Conservation (phyloP, 2,113 vertebrate genomes). For the Pangasianodon gigas region DNA sequence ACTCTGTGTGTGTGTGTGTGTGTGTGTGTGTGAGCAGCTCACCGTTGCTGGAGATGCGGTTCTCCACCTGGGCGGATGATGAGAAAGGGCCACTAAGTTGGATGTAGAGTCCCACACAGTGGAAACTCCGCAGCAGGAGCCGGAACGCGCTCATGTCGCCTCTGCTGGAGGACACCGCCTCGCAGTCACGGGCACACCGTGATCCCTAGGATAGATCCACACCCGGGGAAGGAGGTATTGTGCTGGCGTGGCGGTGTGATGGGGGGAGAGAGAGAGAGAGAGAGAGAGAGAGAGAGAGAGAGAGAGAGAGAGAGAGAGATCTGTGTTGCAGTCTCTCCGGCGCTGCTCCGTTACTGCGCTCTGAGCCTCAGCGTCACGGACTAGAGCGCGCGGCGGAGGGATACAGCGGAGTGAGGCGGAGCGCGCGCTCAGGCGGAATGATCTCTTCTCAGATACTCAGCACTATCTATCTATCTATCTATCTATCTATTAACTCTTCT, state of each 20-base stretch:
- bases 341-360: conserved; percentile 40
- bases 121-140: conserved; percentile 85
- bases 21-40: conserved; percentile 54
- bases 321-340: conserved; percentile 39
- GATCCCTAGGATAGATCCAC: conserved; percentile 56
- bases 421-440: conserved; percentile 16
- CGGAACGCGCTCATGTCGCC: conserved; percentile 82
- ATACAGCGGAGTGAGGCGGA: conserved; percentile 65
- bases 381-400: conserved; percentile 51
- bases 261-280: not conserved
- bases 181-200: conserved; percentile 64
- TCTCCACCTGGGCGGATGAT: conserved; percentile 78
- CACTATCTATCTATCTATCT: not conserved
- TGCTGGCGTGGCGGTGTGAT: not conserved
- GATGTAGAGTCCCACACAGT: conserved; percentile 91
- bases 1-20: not conserved
- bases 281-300: conserved; percentile 2
- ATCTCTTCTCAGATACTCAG: not conserved
- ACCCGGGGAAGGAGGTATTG: conserved; percentile 35
- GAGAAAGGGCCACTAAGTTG: conserved; percentile 80
- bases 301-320: not conserved
- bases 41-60: conserved; percentile 86
- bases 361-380: conserved; percentile 42
- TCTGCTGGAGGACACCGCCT: conserved; percentile 60
- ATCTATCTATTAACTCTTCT: no score